Conservation (phyloP, 2,797 vertebrate genomes). For the Danio choprae region DNA sequence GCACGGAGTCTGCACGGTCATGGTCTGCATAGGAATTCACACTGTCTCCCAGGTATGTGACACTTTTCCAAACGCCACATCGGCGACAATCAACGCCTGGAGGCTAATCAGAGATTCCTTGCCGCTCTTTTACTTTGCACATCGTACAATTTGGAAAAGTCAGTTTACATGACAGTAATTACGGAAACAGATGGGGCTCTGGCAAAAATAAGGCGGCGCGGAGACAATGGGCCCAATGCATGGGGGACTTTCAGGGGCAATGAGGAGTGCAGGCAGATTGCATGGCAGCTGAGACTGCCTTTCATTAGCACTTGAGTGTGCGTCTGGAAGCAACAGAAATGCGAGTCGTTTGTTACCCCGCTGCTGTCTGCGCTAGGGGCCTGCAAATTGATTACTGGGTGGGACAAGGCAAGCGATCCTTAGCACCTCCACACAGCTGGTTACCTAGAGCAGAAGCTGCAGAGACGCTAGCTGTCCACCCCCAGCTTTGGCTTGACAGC, state of each 20-base stretch:
- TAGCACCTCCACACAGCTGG: slow-evolving; percentile 59
- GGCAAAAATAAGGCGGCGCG: slow-evolving; percentile 67
- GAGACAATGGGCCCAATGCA: slow-evolving; percentile 65
- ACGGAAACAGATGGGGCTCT: slow-evolving; percentile 73
- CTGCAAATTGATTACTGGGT: slow-evolving; percentile 64
- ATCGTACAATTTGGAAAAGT: slow-evolving; percentile 63
- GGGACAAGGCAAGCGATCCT: slow-evolving; percentile 59
- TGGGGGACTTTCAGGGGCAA: slow-evolving; percentile 62
- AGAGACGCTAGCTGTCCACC: slow-evolving; percentile 57
- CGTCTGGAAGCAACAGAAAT: slow-evolving; percentile 54
- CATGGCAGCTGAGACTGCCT: slow-evolving; percentile 71
- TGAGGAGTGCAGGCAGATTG: slow-evolving; percentile 72
- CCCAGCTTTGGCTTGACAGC: slow-evolving; percentile 55
- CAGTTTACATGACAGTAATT: slow-evolving; percentile 73
- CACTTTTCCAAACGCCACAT: slow-evolving; percentile 40
- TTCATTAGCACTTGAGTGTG: slow-evolving; percentile 66
- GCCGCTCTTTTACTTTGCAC: slow-evolving; percentile 43
- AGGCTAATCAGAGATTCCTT: slow-evolving; percentile 56
- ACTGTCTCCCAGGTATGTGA: slow-evolving; percentile 23
- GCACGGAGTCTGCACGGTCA: slow-evolving; percentile 25
- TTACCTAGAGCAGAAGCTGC: slow-evolving; percentile 42
- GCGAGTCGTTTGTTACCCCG: slow-evolving; percentile 61
- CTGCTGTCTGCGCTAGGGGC: slow-evolving; percentile 57
- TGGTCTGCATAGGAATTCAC: slow-evolving; percentile 44
- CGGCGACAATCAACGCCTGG: slow-evolving; percentile 42